Base-by-base conservation (phyloP, 1,140 invertebrate genomes). In the Bombus ignitus region DNA sequence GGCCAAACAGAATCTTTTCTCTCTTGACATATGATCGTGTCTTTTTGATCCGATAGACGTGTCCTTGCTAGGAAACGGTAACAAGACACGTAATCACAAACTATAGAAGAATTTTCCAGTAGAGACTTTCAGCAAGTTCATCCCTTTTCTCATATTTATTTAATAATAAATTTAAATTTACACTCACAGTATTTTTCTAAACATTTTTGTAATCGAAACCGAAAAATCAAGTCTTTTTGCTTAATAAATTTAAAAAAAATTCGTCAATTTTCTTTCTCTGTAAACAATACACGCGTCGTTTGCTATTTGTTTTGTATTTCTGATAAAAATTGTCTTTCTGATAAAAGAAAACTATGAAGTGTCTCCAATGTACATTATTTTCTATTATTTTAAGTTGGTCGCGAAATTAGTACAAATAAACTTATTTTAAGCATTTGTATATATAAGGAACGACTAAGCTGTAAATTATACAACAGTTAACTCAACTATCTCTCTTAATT, bases 1-100 rank as follows among this genome's bases (percentile, higher is more conserved):
- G 88, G 87, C 87, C 89, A 91, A 91, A 90, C 90, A 91, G 88
- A 90, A 89, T 91, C 89, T 89, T 91, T 90, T 86, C 72, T 90
- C 75, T 77, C 47, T 75, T 83, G 47, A 53, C 79, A 8, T 75
- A 82, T 80, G 76, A 78, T 65, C 76, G 72, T 74, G 44, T 86
- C 66, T 81, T 79, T 78, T 87, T 91, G 88, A 90, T 90, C 89
- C 89, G 76, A 53, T 84, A 87, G 66, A 81, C 66, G 79, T 83
- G 83, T 83, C 68, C 81, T 89, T 53, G 74, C 42, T 32, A 18
- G 72, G 37, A 81, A 77, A 77, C 39, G 66, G 65, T 68, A 66
- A 74, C 59, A 79, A 65, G 42, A 2, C 28, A 68, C 53, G 44
- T 86, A 83, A 77, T 75, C 81, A 57, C n/a, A 57, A 84, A 65